phyloP scores from a whole-genome alignment of 2,888 invertebrate genomes.

The Dicyrtoma fusca region DNA sequence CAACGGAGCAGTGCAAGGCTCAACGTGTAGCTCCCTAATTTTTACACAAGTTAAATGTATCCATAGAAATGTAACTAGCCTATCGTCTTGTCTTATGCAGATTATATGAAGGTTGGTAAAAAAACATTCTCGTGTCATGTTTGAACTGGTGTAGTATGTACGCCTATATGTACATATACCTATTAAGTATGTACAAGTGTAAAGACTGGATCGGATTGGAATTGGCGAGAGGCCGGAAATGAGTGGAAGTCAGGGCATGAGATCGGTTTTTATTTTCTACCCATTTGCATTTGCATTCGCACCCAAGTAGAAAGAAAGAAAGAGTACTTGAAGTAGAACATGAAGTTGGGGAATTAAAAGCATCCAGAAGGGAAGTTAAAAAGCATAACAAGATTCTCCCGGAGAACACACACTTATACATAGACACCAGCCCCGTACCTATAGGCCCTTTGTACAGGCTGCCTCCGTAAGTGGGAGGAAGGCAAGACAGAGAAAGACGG shows the following conservation, averaged over 20 bases:
- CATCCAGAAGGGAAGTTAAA: conserved; percentile 53
- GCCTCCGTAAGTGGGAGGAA: conserved; percentile 3
- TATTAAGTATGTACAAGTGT: no score
- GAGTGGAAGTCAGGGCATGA: conserved; percentile 43
- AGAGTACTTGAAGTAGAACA: conserved; percentile 46
- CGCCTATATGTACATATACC: no score
- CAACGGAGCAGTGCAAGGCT: not conserved
- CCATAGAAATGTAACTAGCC: no score
- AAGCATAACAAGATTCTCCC: conserved; percentile 43
- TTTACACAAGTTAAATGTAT: no score
- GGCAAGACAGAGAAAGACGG: conserved; percentile 12
- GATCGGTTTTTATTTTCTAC: conserved; percentile 46
- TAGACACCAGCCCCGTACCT: not conserved
- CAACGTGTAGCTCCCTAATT: not conserved
- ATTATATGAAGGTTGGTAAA: no score
- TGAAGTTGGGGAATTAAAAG: conserved; percentile 57
- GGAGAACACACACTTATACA: not conserved
- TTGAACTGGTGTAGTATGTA: no score
- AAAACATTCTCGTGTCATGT: no score
- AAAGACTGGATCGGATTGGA: not conserved
- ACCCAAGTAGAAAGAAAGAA: conserved; percentile 47
- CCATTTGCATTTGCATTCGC: conserved; percentile 52
- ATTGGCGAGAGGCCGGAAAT: conserved; percentile 42
- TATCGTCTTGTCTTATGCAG: no score
- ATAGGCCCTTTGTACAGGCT: no score